Evolutionary conservation across 2,888 invertebrate genomes (phyloP), one percentile per base, ranked within the genome.

Genomic region (Xanthorhoe spadicearia): DNA sequence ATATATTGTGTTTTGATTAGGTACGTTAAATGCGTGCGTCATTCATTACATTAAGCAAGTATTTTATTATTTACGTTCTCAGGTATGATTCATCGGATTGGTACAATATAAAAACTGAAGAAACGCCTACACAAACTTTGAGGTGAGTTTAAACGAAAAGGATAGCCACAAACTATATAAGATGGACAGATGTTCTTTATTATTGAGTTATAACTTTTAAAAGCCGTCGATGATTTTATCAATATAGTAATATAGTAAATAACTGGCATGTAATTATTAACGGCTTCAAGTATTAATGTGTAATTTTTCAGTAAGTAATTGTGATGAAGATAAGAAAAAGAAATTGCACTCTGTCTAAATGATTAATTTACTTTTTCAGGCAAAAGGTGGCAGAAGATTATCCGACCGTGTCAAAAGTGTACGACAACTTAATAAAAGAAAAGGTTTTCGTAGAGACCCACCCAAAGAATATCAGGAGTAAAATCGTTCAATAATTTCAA

Each of bases 361-460:
- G 32, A n/a, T 15, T 19, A 18, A 43, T n/a, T 48, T 72, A 64
- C 19, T 54, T 77, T 61, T 87, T 38, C 87, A 93, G 93, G 66
- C 81, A 84, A 68, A 76, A 92, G 66, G 83, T 84, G 66, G 74
- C 89, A 43, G 73, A 67, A 51, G 83, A 85, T 59, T 91, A 85
- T 69, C 86, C 88, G 15, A 88, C 79, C 13, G 73, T 90, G 35
- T 77, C 78, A 10, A 85, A 79, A 72, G 71, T 93, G 2, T 90
- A 87, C 75, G 77, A 85, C 46, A 80, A 74, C 23, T 78, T 93
- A 63, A 71, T 88, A 53, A 81, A 85, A 51, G 85, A 91, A 73
- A 75, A 86, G 61, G 59, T 85, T 17, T 88, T 93, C 69, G 73
- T 78, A 60, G 77, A 83, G 65, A 91, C 90, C 10, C 92, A 90